Conservation (phyloP, 1,140 invertebrate species). For the Drosophila tsacasi region DNA sequence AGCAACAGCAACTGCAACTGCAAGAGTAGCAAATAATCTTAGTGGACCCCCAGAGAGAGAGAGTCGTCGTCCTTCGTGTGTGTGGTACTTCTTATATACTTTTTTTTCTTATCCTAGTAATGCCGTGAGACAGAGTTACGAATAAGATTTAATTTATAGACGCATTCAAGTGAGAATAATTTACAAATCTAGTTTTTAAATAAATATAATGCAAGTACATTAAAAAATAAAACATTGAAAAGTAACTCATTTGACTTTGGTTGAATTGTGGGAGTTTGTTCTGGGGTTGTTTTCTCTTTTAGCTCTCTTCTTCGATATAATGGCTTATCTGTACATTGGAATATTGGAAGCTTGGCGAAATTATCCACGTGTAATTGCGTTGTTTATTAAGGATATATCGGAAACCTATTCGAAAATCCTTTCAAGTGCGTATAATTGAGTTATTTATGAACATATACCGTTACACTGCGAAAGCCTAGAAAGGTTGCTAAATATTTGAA, state of each 20-base stretch:
- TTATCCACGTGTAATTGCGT: too few species aligned
- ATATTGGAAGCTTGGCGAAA: too few species aligned
- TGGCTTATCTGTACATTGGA: too few species aligned
- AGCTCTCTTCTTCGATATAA: too few species aligned
- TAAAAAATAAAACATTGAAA: conserved; percentile 70
- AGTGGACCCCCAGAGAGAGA: conserved; percentile 33
- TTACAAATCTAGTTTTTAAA: conserved; percentile 79
- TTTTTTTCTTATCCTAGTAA: conserved; percentile 77
- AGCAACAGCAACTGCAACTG: not conserved
- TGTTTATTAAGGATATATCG: too few species aligned
- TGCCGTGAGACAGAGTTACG: conserved; percentile 72
- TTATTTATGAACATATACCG: too few species aligned
- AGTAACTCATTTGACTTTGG: conserved; percentile 10
- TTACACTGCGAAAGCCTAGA: too few species aligned
- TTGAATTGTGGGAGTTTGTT: not conserved
- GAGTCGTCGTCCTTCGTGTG: conserved; percentile 47
- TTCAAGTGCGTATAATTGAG: too few species aligned
- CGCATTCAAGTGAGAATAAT: conserved; percentile 77
- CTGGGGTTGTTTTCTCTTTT: too few species aligned
- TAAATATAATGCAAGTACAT: conserved; percentile 75
- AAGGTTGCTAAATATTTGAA: too few species aligned
- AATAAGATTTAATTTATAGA: conserved; percentile 80
- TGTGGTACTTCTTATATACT: conserved; percentile 48
- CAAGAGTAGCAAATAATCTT: conserved; percentile 52
- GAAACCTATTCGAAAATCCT: too few species aligned